These are phyloP conservation scores for Spatulosminthurus flaviceps DNA, from an alignment of 2,888 invertebrate genomes.

Conservation along the genomic window DNA sequence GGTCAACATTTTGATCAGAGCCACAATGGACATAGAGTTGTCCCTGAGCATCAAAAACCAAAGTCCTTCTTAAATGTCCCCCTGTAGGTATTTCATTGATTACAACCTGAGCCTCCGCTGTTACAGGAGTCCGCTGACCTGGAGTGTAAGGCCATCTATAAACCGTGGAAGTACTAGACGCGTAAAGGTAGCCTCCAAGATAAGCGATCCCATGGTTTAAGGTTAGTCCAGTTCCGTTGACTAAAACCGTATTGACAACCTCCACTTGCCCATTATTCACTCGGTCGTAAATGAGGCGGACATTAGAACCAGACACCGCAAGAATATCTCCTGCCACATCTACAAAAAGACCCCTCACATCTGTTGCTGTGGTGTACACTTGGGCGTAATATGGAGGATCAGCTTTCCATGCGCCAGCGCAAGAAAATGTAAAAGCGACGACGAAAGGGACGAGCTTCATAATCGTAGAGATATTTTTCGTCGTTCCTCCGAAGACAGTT, in stretches of 20 bases:
- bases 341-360: constrained; percentile 41
- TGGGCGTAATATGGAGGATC: constrained; percentile 40
- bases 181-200: constrained; percentile 53
- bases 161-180: constrained; percentile 49
- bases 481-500: too few species aligned
- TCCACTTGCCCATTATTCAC: background rate
- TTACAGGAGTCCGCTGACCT: constrained; percentile 48
- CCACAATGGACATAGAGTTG: constrained; percentile 47
- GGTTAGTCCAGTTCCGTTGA: background rate
- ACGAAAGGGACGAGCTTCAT: too few species aligned
- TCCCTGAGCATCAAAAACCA: constrained; percentile 48
- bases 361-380: constrained; percentile 32
- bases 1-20: constrained; percentile 49
- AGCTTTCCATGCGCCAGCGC: background rate
- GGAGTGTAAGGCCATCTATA: constrained; percentile 59
- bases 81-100: constrained; percentile 50
- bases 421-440: too few species aligned
- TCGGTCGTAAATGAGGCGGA: background rate
- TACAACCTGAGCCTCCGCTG: constrained; percentile 40
- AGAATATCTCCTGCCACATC: constrained; percentile 57
- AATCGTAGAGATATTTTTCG: too few species aligned
- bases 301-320: background rate
- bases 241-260: background rate
- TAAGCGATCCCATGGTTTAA: constrained; percentile 56
- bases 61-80: constrained; percentile 50